These are phyloP conservation scores for Melieria picta DNA, from an alignment of 2,888 invertebrate genomes.

Conservation along the genomic window DNA sequence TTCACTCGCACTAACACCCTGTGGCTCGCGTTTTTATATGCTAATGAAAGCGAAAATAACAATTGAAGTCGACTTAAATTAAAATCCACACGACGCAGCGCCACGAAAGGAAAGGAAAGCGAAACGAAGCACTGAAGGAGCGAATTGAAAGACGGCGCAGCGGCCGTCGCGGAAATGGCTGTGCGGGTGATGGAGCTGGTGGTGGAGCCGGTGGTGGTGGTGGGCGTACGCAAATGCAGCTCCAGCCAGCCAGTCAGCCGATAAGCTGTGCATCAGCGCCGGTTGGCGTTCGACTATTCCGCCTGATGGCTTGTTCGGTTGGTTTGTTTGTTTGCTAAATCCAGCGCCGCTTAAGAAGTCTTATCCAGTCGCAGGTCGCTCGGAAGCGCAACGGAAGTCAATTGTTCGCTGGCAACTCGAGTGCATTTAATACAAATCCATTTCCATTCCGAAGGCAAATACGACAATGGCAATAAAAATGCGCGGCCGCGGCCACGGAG, in stretches of 20 bases:
- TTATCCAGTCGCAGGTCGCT: neutral
- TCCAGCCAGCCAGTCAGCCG: too few species aligned
- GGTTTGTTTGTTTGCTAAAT: slow-evolving; percentile 26
- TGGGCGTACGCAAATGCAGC: too few species aligned
- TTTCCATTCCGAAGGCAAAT: slow-evolving; percentile 2
- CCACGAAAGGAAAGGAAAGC: neutral
- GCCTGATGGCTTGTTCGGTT: slow-evolving; percentile 10
- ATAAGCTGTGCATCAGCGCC: neutral
- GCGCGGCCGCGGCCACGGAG: too few species aligned
- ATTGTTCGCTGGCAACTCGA: slow-evolving; percentile 22
- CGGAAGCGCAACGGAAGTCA: slow-evolving; percentile 25
- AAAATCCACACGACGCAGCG: slow-evolving; percentile 32
- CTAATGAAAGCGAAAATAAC: slow-evolving; percentile 41
- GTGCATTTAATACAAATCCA: slow-evolving; percentile 23
- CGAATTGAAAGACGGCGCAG: neutral
- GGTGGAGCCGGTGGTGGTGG: neutral
- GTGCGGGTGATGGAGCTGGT: neutral
- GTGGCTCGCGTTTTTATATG: slow-evolving; percentile 38
- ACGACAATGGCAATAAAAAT: too few species aligned
- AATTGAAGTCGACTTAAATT: slow-evolving; percentile 40
- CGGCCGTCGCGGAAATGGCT: neutral
- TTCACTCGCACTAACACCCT: slow-evolving; percentile 36
- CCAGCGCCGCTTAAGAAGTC: neutral
- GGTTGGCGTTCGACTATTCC: slow-evolving; percentile 4
- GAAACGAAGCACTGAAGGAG: neutral